Conservation (phyloP, 2,888 invertebrate genomes). For the Campaea margaritaria region DNA sequence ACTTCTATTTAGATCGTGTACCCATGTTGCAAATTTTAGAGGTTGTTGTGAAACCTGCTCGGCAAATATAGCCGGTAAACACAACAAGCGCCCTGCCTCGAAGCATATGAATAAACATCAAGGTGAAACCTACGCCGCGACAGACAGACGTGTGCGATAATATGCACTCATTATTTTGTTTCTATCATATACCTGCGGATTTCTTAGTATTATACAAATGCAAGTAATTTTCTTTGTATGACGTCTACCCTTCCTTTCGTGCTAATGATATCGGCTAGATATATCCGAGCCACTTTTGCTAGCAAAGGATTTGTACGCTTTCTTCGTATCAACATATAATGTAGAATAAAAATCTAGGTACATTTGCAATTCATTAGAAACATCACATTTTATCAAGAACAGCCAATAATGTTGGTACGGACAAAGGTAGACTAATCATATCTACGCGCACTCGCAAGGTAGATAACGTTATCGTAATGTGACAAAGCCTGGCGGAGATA, state of each 20-base stretch:
- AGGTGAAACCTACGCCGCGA: constrained; percentile 71
- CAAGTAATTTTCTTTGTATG: background rate
- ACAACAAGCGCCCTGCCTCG: constrained; percentile 61
- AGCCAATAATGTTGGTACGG: constrained; percentile 27
- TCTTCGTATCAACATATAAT: constrained; percentile 8
- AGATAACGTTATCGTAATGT: constrained; percentile 69
- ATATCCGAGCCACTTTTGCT: too few relatives aligned
- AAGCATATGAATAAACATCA: constrained; percentile 80
- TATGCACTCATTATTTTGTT: constrained; percentile 53
- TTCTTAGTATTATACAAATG: background rate
- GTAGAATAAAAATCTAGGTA: background rate
- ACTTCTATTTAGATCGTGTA: too few relatives aligned
- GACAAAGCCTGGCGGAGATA: constrained; percentile 69
- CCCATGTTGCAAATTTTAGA: too few relatives aligned
- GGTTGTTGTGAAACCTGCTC: too few relatives aligned
- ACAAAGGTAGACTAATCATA: constrained; percentile 66
- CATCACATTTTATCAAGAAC: constrained; percentile 29
- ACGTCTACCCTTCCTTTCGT: too few relatives aligned
- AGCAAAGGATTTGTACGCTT: background rate
- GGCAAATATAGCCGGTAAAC: constrained; percentile 40
- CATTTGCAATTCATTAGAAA: constrained; percentile 24
- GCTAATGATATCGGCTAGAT: too few relatives aligned
- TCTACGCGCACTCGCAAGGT: constrained; percentile 58
- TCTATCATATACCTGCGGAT: constrained; percentile 19
- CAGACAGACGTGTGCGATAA: constrained; percentile 45